Conservation (phyloP, 2,797 vertebrate species). For the Coendou prehensilis region DNA sequence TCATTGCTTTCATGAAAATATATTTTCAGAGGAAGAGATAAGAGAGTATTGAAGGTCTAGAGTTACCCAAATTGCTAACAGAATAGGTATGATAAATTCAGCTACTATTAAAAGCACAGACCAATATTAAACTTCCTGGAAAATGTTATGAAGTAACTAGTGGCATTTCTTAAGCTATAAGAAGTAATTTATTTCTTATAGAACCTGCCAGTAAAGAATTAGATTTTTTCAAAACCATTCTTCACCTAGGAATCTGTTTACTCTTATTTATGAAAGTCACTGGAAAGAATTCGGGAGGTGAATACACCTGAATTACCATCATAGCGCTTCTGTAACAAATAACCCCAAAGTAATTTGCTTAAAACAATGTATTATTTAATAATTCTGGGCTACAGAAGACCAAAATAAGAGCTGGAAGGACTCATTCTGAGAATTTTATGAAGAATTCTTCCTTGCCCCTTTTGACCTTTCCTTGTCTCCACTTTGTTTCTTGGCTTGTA, state of each 20-base stretch:
- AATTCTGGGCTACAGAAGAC: background rate
- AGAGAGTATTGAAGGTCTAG: background rate
- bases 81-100: background rate
- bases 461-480: background rate
- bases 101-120: background rate
- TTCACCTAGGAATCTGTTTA: background rate
- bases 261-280: background rate
- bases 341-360: background rate
- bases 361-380: background rate
- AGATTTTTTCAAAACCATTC: background rate
- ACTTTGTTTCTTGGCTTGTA: background rate
- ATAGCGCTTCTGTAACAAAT: background rate
- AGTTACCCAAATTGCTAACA: background rate
- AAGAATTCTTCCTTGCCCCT: background rate
- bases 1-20: background rate
- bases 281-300: background rate
- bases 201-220: background rate
- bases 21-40: background rate
- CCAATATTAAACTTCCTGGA: background rate
- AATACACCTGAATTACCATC: background rate
- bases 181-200: background rate
- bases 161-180: background rate
- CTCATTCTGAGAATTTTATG: background rate
- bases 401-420: background rate
- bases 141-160: background rate